Evolutionary conservation across 2,797 vertebrate species (phyloP).

Genomic region (Chiloscyllium punctatum): DNA sequence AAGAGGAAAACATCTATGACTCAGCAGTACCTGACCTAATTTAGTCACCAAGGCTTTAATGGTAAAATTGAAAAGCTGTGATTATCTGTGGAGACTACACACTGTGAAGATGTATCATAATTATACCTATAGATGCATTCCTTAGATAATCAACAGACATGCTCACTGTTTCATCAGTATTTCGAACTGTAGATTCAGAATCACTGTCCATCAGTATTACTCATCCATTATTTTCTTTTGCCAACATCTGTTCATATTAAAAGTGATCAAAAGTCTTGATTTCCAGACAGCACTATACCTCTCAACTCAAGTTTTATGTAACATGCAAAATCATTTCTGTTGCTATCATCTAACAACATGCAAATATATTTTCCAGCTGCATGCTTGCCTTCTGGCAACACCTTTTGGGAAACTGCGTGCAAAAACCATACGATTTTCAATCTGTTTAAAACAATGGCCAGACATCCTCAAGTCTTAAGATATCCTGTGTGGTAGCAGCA

Average conservation of each 20-base stretch:
- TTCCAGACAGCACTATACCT: neutral
- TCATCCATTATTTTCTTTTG: neutral
- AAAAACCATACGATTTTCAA: neutral
- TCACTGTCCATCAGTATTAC: slow-evolving; percentile 13
- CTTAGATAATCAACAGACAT: slow-evolving; percentile 18
- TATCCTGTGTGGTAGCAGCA: neutral
- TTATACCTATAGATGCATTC: slow-evolving; percentile 24
- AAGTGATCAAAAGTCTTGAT: neutral
- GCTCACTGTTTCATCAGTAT: slow-evolving; percentile 23
- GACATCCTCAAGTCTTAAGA: neutral
- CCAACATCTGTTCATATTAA: neutral
- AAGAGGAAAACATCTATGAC: slow-evolving; percentile 29
- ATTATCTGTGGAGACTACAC: slow-evolving; percentile 33
- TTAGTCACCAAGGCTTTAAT: slow-evolving; percentile 32
- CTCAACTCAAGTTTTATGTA: neutral
- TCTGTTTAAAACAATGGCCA: neutral
- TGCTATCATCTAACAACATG: neutral
- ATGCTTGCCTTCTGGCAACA: neutral
- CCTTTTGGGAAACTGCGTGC: neutral
- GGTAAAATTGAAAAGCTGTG: slow-evolving; percentile 31
- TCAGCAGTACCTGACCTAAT: slow-evolving; percentile 34
- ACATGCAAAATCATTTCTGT: neutral
- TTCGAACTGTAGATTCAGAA: neutral
- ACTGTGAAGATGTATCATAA: slow-evolving; percentile 34
- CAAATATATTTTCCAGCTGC: neutral